Evolutionary conservation across 2,797 vertebrate species (phyloP), one percentile per base, ranked within the genome.

Genomic region (Bucorvus abyssinicus): DNA sequence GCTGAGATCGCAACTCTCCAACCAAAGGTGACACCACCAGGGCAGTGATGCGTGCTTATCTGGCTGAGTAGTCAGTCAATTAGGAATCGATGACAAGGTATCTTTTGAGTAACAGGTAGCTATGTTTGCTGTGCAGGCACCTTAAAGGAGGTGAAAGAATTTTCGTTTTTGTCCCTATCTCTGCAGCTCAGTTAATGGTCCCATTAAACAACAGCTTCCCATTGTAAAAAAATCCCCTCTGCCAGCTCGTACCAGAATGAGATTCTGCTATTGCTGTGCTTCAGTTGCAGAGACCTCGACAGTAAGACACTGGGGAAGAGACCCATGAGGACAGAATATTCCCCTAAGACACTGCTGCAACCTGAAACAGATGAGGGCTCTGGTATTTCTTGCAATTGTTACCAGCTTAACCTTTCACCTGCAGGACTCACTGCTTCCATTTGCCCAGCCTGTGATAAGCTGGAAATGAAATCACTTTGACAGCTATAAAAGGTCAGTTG

Each of bases 401-500:
- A 83, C 73, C 73, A 79, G 23, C 45, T 90, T 94, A 85, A 71
- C 78, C 92, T 93, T 96, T 90, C 85, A 92, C 85, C 84, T 85
- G 30, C 70, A 61, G 29, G 60, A 78, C 75, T 70, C 45, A 1
- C 40, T 13, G 61, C 64, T 91, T 84, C 74, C 47, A 69, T 87
- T 40, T 80, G 29, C 52, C 49, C 87, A 65, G 56, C 38, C 60
- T 42, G 49, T 52, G 71, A 87, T 65, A 63, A 90, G 40, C 45
- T 95, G 61, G 63, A 89, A 92, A 91, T 13, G 18, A 87, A 97
- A 69, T 87, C 0, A 63, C 81, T 92, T 57, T 86, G 95, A 96
- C 95, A 96, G 85, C 55, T 77, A 18, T 23, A 74, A 94, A 97
- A 97, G 93, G 93, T 97, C 95, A 97, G 22, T 15, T 71, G 87